Evolutionary conservation across 1,140 invertebrate genomes (phyloP), one percentile per base, ranked within the genome.

Genomic region (Apolygus lucorum): DNA sequence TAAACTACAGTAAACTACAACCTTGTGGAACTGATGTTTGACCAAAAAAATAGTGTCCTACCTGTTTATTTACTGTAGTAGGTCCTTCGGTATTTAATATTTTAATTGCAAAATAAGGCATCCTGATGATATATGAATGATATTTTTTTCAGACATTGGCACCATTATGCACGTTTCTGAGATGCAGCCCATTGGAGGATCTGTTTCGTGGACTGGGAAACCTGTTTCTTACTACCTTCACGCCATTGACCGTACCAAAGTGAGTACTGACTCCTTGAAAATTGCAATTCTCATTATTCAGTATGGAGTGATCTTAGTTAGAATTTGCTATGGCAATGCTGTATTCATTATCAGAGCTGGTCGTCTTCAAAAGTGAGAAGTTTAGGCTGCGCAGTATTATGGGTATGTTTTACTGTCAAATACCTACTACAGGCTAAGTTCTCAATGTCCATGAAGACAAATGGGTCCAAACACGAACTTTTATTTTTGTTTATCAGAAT

Each of bases 161-260:
- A 96, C 95, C 49, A 99, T 99, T 76, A 97, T 99, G 93, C 93
- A 97, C 77, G 95, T 99, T 13, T 92, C 91, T 63, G 95, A 98
- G 81, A 90, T 98, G 87, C 90, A 93, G 70, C 95, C 96, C 4
- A 79, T 98, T 65, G 89, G 90, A 77, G 95, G 95, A 73, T 96
- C 93, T 2, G 96, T 99, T 27, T 98, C 95, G 2, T 99, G 96
- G 96, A 99, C 96, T 71, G 93, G 93, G 68, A 97, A 96, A 81
- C 94, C 96, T 52, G 95, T 99, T 73, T 94, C 93, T 66, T 99
- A 98, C 84, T 99, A 95, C 85, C 84, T 98, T 73, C 96, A 98
- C 81, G 89, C 92, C 75, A 98, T 99, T 77, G 96, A 98, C 85
- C 85, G 93, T 77, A 95, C 93, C 68, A 95, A 95, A 67, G 72